Conservation (phyloP, 2,888 invertebrate genomes). For the Callyntrura sp. region DNA sequence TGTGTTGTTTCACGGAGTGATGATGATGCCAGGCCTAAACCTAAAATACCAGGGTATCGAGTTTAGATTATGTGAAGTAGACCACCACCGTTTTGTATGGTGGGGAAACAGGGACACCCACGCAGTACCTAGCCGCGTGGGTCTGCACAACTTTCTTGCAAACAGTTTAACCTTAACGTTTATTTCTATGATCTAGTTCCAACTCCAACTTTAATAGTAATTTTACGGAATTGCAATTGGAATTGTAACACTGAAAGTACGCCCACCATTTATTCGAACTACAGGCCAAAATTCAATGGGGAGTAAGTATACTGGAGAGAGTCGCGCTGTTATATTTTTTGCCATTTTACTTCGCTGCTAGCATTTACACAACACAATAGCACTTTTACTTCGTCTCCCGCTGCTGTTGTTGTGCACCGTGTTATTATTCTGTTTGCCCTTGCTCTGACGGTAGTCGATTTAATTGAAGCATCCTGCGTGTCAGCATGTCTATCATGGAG, state of each 20-base stretch:
- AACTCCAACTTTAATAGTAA: not conserved
- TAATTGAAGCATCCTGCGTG: conserved; percentile 40
- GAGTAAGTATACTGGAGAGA: not conserved
- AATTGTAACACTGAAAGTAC: not conserved
- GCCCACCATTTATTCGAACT: conserved; percentile 4
- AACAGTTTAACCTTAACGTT: not conserved
- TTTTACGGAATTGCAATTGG: not conserved
- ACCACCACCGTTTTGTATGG: not conserved
- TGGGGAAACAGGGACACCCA: not conserved
- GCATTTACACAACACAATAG: not conserved
- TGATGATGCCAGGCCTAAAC: too few species aligned
- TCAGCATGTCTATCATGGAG: too few species aligned
- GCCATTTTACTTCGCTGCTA: not conserved
- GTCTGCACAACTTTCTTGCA: not conserved
- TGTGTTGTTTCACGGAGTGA: not conserved
- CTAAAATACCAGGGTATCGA: not conserved
- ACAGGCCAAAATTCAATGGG: not conserved
- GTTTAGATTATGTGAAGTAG: not conserved
- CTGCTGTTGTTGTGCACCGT: not conserved
- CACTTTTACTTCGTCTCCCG: not conserved
- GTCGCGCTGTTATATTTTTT: not conserved
- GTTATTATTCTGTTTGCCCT: conserved; percentile 14
- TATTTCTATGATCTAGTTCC: not conserved
- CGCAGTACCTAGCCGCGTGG: not conserved
- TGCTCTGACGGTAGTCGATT: conserved; percentile 8